Conservation (phyloP, 2,888 invertebrate species). For the Phalangium opilio region DNA sequence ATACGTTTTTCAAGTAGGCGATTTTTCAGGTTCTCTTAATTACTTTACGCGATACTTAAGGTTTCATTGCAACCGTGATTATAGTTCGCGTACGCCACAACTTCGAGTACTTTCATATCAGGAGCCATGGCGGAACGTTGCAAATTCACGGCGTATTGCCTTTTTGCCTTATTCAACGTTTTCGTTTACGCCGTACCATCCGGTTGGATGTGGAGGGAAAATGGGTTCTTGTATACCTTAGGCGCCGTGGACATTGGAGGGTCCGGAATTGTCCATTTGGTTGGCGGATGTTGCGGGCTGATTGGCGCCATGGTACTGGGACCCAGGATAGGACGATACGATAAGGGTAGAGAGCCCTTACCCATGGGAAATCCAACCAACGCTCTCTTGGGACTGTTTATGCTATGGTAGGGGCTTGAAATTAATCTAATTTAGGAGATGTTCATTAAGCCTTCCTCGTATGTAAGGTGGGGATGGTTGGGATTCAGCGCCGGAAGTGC, state of each 20-base stretch:
- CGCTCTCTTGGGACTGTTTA: conserved; percentile 78
- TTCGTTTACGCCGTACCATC: conserved; percentile 82
- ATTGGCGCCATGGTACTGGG: conserved; percentile 81
- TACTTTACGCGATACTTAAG: too few species aligned
- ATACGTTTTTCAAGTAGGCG: conserved; percentile 28
- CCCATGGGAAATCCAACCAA: conserved; percentile 79
- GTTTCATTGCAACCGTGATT: too few species aligned
- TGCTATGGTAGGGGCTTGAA: conserved; percentile 46
- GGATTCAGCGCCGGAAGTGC: conserved; percentile 76
- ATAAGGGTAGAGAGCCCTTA: conserved; percentile 53
- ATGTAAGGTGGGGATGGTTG: conserved; percentile 69
- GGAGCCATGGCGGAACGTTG: conserved; percentile 85
- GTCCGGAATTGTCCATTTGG: conserved; percentile 70
- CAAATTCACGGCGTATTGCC: conserved; percentile 61
- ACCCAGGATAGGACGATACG: conserved; percentile 60
- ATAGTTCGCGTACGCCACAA: conserved; percentile 60
- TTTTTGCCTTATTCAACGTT: conserved; percentile 79
- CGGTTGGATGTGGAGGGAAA: conserved; percentile 26
- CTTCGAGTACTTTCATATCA: conserved; percentile 78
- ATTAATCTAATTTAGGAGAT: not conserved
- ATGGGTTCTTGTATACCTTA: conserved; percentile 22
- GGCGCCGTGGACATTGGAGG: conserved; percentile 88
- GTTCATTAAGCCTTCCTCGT: conserved; percentile 2
- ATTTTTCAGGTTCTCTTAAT: conserved; percentile 18
- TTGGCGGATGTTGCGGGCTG: conserved; percentile 60